phyloP scores from a whole-genome alignment of 2,888 invertebrate genomes.

The Julus scandinavius region DNA sequence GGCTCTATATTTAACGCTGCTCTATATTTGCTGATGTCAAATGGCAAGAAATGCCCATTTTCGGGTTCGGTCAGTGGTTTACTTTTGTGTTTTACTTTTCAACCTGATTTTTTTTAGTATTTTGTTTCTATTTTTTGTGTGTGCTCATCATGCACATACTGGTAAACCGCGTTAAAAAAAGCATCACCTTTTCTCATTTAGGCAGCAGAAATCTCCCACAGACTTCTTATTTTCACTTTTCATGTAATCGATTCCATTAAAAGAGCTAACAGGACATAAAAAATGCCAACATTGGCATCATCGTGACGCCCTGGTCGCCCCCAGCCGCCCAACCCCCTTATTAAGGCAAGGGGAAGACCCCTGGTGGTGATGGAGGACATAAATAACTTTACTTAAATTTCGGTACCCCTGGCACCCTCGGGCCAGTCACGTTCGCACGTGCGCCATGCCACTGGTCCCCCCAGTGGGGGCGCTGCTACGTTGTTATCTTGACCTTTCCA shows the following conservation, averaged over 20 bases:
- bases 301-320: constrained; percentile 38
- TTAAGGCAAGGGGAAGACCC: constrained; percentile 35
- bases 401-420: constrained; percentile 22
- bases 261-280: constrained; percentile 29
- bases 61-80: background rate
- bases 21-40: too few species aligned
- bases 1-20: too few species aligned
- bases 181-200: background rate
- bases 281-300: constrained; percentile 1
- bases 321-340: constrained; percentile 22
- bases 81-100: background rate
- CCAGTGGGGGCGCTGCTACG: constrained; percentile 1
- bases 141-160: background rate
- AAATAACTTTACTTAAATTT: constrained; percentile 17
- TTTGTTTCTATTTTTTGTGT: background rate
- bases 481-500: background rate
- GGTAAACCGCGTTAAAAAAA: background rate
- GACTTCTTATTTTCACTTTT: constrained; percentile 1
- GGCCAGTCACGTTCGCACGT: constrained; percentile 21
- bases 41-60: too few species aligned
- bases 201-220: background rate
- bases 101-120: background rate
- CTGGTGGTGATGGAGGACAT: constrained; percentile 15
- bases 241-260: constrained; percentile 15
- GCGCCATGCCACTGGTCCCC: constrained; percentile 7